Evolutionary conservation across 2,113 vertebrate genomes (phyloP).

Genomic region (Aegypius monachus): DNA sequence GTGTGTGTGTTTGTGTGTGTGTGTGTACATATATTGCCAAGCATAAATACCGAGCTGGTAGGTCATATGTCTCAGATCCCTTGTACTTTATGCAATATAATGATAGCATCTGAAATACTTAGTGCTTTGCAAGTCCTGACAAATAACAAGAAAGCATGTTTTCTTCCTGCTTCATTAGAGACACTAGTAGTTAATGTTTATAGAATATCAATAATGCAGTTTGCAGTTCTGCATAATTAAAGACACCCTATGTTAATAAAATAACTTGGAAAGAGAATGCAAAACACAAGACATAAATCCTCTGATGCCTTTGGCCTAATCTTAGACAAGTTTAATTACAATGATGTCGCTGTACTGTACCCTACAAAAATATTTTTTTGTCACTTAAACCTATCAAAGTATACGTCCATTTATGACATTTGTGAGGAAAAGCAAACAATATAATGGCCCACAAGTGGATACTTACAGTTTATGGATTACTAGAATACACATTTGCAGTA

Average conservation of each 20-base stretch:
- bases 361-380: conserved; percentile 62
- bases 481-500: conserved; percentile 40
- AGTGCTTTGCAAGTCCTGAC: conserved; percentile 46
- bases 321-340: conserved; percentile 73
- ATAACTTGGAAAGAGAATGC: conserved; percentile 60
- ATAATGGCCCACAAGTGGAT: conserved; percentile 63
- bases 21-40: neutral
- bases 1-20: neutral
- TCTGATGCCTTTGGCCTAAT: conserved; percentile 66
- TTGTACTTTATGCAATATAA: neutral
- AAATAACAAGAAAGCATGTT: conserved; percentile 52
- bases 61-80: neutral
- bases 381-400: conserved; percentile 62
- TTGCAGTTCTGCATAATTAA: conserved; percentile 78
- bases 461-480: conserved; percentile 31
- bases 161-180: conserved; percentile 72
- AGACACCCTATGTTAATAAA: conserved; percentile 74
- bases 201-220: conserved; percentile 77
- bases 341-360: neutral
- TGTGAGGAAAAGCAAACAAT: conserved; percentile 61
- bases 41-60: neutral
- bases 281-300: conserved; percentile 61
- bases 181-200: conserved; percentile 72
- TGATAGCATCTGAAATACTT: neutral
- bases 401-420: conserved; percentile 54